Evolutionary conservation across 2,888 invertebrate genomes (phyloP), one percentile per base, ranked within the genome.

Genomic region (Phengaris alcon): DNA sequence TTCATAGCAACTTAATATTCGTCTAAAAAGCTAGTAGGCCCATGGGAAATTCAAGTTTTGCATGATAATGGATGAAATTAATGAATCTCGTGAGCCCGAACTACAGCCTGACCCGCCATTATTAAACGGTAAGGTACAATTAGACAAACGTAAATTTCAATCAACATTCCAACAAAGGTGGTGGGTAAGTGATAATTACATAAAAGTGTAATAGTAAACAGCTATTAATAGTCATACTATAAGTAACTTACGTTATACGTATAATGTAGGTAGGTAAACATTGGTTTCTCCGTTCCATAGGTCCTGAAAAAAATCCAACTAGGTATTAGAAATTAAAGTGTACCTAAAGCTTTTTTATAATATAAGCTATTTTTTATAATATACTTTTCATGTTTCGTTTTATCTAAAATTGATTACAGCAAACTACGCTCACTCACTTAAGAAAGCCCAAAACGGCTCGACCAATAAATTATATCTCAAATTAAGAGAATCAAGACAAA

Each of bases 11-110:
- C 22, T 64, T 64, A 15, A 48, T 51, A 69, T 10, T 2, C 6
- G 12, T 9, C 69, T 15, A 69, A 68, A n/a, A 69, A 51, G n/a
- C 3, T 7, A 69, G n/a, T 68, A 68, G 68, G 68, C 68, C 48
- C 69, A n/a, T 7, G 51, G 69, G 69, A 51, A 69, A 69, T 69
- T 48, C 15, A 69, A 48, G 68, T 69, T 68, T 46, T 15, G 51
- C 10, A 68, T 69, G 48, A 69, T 69, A 48, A 48, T 46, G 69
- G 69, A 69, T 15, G 48, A 51, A 48, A 69, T 69, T 69, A 69
- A 69, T 69, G n/a, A 69, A n/a, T 48, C 46, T 51, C 69, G 9
- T 7, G 69, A n/a, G 69, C n/a, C 68, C 68, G 5, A 51, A 51
- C 51, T 69, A 69, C 10, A 64, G 6, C 10, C 22, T 35, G 69